A percentile compares a stretch with the other conserved stretches of the same genome.
Evolutionary conservation across 2,888 invertebrate genomes (phyloP).

Genomic region (Lissocephala sabroskyi): DNA sequence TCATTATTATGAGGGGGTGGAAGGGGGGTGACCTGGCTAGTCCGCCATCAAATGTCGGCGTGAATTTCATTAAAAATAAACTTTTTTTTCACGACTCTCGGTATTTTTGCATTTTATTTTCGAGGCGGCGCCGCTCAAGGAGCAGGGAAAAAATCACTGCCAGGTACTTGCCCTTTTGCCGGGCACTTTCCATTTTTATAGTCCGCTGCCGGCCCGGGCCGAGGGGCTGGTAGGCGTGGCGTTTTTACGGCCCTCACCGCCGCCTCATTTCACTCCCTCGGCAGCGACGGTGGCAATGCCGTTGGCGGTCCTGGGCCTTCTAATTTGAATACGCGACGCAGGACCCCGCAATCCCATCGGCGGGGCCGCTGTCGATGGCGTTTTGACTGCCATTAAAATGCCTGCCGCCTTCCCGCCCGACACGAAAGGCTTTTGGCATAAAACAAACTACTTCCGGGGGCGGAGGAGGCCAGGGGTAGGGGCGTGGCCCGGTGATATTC

Average conservation of each 20-base stretch:
- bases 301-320: no score
- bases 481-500: slow-evolving; percentile 26
- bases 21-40: neutral
- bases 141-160: slow-evolving; percentile 41
- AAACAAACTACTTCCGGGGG: no score
- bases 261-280: slow-evolving; percentile 46
- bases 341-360: slow-evolving; percentile 11
- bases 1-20: slow-evolving; percentile 1
- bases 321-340: slow-evolving; percentile 52
- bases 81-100: slow-evolving; percentile 47
- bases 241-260: slow-evolving; percentile 20
- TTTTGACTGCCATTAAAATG: slow-evolving; percentile 54
- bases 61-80: slow-evolving; percentile 63
- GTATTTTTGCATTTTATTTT: slow-evolving; percentile 62
- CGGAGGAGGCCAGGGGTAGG: neutral
- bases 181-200: slow-evolving; percentile 37
- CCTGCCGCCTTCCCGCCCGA: slow-evolving; percentile 33
- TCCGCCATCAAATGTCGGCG: slow-evolving; percentile 56
- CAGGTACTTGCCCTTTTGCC: slow-evolving; percentile 24
- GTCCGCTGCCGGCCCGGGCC: no score
- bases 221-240: no score
- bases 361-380: slow-evolving; percentile 16
- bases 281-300: no score
- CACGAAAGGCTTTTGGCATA: slow-evolving; percentile 24
- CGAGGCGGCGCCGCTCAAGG: no score